phyloP scores from a whole-genome alignment of 2,888 invertebrate genomes.

The Drosophila testacea region DNA sequence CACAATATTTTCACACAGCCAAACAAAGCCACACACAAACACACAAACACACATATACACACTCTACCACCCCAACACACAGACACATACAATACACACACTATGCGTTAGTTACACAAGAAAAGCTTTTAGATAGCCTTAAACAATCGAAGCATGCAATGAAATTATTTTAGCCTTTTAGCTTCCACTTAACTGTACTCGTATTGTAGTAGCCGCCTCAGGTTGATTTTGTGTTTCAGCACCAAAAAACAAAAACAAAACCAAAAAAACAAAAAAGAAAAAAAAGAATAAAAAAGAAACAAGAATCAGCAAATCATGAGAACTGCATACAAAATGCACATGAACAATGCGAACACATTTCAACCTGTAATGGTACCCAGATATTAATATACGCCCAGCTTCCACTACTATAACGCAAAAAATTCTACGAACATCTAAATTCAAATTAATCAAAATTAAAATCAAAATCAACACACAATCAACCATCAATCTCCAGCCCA shows the following conservation, averaged over 20 bases:
- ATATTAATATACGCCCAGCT: slow-evolving; percentile 85
- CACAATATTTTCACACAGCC: slow-evolving; percentile 53
- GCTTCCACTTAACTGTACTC: slow-evolving; percentile 48
- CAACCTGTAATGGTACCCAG: slow-evolving; percentile 84
- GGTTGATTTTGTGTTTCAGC: slow-evolving; percentile 74
- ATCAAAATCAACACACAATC: slow-evolving; percentile 36
- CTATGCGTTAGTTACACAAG: slow-evolving; percentile 37
- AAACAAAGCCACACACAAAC: slow-evolving; percentile 19
- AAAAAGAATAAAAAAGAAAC: slow-evolving; percentile 1
- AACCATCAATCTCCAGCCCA: slow-evolving; percentile 61
- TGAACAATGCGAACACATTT: slow-evolving; percentile 64
- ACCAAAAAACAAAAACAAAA: slow-evolving; percentile 30
- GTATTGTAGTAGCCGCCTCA: slow-evolving; percentile 69
- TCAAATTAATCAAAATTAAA: slow-evolving; percentile 41
- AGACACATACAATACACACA: neutral
- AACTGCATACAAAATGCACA: slow-evolving; percentile 57
- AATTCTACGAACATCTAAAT: slow-evolving; percentile 46
- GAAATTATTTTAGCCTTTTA: slow-evolving; percentile 59
- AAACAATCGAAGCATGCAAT: slow-evolving; percentile 75
- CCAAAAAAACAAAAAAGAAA: slow-evolving; percentile 9
- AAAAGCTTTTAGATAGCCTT: slow-evolving; percentile 40
- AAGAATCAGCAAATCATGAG: slow-evolving; percentile 30
- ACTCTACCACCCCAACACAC: neutral
- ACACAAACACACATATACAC: slow-evolving; percentile 10
- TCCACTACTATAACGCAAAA: slow-evolving; percentile 68